phyloP scores from a whole-genome alignment of 1,140 invertebrate genomes.

The Plectus sambesii region DNA sequence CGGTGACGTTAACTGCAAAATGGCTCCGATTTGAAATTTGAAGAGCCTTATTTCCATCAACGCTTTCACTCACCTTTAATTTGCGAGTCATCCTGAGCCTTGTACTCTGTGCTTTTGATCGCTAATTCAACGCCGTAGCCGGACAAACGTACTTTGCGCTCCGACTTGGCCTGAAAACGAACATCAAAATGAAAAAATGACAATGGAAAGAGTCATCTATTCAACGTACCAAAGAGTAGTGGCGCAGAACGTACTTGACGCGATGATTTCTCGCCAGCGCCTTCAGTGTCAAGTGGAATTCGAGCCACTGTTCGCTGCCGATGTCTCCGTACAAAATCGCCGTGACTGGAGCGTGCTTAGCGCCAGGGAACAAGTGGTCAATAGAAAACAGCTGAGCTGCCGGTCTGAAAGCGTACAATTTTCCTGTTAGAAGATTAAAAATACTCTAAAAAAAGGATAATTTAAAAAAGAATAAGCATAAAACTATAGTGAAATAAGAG shows the following conservation, averaged over 20 bases:
- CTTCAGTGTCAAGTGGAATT: slow-evolving; percentile 14
- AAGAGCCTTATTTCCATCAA: not conserved
- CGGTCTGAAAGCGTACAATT: slow-evolving; percentile 8
- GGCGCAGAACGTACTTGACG: slow-evolving; percentile 17
- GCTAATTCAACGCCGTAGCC: slow-evolving; percentile 97
- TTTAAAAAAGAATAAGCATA: no score
- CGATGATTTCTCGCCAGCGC: slow-evolving; percentile 12
- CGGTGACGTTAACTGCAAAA: slow-evolving; percentile 6
- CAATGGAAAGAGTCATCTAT: not conserved
- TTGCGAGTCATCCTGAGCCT: slow-evolving; percentile 85
- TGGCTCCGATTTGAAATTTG: not conserved
- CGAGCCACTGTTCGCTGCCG: slow-evolving; percentile 10
- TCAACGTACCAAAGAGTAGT: slow-evolving; percentile 19
- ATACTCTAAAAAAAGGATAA: no score
- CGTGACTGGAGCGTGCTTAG: slow-evolving; percentile 10
- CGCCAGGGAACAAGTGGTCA: slow-evolving; percentile 18
- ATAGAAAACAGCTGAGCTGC: slow-evolving; percentile 11
- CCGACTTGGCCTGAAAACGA: slow-evolving; percentile 1
- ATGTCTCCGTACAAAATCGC: slow-evolving; percentile 25
- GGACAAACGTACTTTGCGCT: slow-evolving; percentile 62
- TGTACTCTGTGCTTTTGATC: slow-evolving; percentile 98
- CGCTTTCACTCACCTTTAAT: slow-evolving; percentile 50
- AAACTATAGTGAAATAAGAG: no score
- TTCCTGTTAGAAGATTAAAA: slow-evolving; percentile 20
- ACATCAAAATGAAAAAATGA: slow-evolving; percentile 18